Evolutionary conservation across 2,888 invertebrate genomes (phyloP).

Genomic region (Amphipoea oculea): DNA sequence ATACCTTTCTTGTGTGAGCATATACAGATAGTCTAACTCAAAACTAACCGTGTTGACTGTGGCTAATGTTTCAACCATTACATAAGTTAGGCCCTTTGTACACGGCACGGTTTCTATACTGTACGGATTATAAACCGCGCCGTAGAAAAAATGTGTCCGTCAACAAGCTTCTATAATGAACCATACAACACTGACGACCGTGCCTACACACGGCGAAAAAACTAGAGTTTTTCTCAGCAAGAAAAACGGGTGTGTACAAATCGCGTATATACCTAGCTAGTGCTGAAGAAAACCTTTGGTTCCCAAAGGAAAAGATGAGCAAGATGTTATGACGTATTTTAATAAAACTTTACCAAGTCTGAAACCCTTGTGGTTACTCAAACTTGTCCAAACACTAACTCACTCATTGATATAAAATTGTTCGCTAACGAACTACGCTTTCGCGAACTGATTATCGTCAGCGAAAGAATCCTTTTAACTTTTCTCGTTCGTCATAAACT

Average conservation of each 20-base stretch:
- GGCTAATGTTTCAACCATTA: no score
- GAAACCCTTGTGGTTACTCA: conserved; percentile 22
- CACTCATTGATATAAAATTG: conserved; percentile 39
- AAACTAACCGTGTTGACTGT: neutral
- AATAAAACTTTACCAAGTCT: conserved; percentile 28
- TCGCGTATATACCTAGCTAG: neutral
- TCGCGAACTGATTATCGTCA: conserved; percentile 36
- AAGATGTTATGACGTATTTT: conserved; percentile 12
- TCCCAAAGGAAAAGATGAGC: neutral
- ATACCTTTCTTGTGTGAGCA: no score
- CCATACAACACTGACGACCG: neutral
- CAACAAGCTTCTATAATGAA: neutral
- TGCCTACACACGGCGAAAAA: neutral
- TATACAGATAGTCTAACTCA: neutral
- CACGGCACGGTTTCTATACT: no score
- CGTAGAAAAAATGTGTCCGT: neutral
- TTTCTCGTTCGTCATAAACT: conserved; percentile 49
- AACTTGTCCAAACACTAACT: conserved; percentile 47
- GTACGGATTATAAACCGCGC: no score
- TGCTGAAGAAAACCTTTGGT: neutral
- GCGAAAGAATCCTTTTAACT: conserved; percentile 53
- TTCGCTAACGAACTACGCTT: conserved; percentile 45
- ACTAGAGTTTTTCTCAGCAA: neutral
- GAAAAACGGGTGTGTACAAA: no score
- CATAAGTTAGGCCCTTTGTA: no score